A percentile compares a stretch with the other conserved stretches of the same genome.
These are phyloP conservation scores for Syngnathus typhle DNA, from an alignment of 2,113 vertebrate genomes.

Conservation along the genomic window DNA sequence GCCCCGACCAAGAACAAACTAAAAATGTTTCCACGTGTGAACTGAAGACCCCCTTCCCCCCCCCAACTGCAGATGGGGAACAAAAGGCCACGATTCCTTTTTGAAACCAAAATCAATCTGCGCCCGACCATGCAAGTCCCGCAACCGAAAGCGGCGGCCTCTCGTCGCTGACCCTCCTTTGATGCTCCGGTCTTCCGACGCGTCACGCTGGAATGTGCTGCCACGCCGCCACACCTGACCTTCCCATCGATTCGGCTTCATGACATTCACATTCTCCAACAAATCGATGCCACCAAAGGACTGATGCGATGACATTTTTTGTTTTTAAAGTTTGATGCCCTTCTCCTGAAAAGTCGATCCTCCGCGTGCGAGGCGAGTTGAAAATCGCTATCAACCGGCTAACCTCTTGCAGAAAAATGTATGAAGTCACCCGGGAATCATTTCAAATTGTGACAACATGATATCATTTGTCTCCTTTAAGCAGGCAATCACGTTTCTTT, in stretches of 20 bases:
- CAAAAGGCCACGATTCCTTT: slow-evolving; percentile 53
- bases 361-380: slow-evolving; percentile 8
- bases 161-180: slow-evolving; percentile 57
- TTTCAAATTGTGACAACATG: background rate
- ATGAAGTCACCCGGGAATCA: background rate
- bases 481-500: slow-evolving; percentile 7
- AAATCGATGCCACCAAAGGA: slow-evolving; percentile 70
- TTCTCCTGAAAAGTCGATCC: slow-evolving; percentile 52
- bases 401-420: background rate
- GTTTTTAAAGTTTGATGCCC: slow-evolving; percentile 58
- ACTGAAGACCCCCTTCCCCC: too few species aligned
- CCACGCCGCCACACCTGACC: slow-evolving; percentile 66
- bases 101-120: slow-evolving; percentile 61
- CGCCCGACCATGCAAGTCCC: slow-evolving; percentile 25
- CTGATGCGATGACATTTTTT: slow-evolving; percentile 60
- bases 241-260: slow-evolving; percentile 68
- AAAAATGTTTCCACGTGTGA: too few species aligned
- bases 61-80: background rate
- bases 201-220: slow-evolving; percentile 34
- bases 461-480: slow-evolving; percentile 6
- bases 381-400: background rate
- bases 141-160: slow-evolving; percentile 58
- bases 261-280: slow-evolving; percentile 72
- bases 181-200: slow-evolving; percentile 57
- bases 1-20: too few species aligned